Conservation (phyloP, 2,888 invertebrate species). For the Stegophylla sp. region DNA sequence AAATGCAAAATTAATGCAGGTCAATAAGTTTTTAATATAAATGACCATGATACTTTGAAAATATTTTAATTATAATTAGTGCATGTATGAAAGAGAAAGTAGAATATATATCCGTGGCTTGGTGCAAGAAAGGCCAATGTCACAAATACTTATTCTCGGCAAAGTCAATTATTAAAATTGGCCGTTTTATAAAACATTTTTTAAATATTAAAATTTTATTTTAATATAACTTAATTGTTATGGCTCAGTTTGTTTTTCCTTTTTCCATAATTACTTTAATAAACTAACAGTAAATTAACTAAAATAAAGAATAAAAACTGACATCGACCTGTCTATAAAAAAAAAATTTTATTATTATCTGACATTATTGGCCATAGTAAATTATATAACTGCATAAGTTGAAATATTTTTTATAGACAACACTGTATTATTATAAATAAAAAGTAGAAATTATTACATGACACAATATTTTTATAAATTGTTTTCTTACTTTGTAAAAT, state of each 20-base stretch:
- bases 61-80: too few species aligned
- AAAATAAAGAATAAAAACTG: conserved; percentile 25
- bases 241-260: conserved; percentile 15
- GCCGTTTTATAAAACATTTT: conserved; percentile 13
- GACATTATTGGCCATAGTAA: conserved; percentile 26
- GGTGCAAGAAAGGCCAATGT: conserved; percentile 17
- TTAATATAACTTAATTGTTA: conserved; percentile 13
- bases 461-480: not conserved
- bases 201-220: conserved; percentile 12
- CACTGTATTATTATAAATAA: conserved; percentile 6
- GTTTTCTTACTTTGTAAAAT: too few species aligned
- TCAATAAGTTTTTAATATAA: too few species aligned
- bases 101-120: not conserved
- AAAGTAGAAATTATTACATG: conserved; percentile 16
- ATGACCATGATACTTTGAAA: too few species aligned
- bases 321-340: conserved; percentile 13
- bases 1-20: too few species aligned
- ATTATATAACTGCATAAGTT: conserved; percentile 13
- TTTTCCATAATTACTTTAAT: conserved; percentile 8
- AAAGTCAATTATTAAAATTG: conserved; percentile 18
- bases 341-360: conserved; percentile 12
- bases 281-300: conserved; percentile 22
- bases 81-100: too few species aligned
- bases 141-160: not conserved
- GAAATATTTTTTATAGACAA: conserved; percentile 7